Base-by-base conservation (phyloP, 2,113 vertebrate species). In the Carassius gibelio region DNA sequence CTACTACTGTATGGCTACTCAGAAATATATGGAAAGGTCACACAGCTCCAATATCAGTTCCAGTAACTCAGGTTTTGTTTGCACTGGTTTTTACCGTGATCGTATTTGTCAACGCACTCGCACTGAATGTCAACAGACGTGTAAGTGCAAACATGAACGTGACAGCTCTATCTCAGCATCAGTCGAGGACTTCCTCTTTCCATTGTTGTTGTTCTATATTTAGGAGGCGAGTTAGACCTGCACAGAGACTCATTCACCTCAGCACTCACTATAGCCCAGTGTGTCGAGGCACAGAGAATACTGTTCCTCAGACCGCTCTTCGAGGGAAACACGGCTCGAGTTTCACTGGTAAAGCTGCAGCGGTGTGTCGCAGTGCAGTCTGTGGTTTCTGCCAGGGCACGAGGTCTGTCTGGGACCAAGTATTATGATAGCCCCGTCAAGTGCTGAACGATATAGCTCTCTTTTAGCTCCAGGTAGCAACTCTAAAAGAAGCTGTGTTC, bases 141-240 rank as follows among this genome's bases (percentile, higher is more conserved):
- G 36, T 68, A 68, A 26, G 8, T 48, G 36, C 48, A 38, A 80
- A 50, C 38, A 34, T 26, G 30, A 52, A n/a, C 45, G 36, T 85
- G 83, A 76, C 45, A 78, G 77, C 84, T 69, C n/a, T 66, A 71
- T 61, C 84, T 45, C 23, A 30, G 64, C 52, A 48, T 68, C 84
- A 80, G 36, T 72, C 42, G n/a, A 26, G 34, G 9, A 66, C 84
- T 83, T 71, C 64, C 76, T 72, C 62, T 55, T 83, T 62, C 83
- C 80, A 89, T 89, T 89, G 85, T 89, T 89, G 85, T 52, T 85
- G 80, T 81, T 85, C 83, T 89, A 89, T 85, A 87, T 87, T 87
- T 85, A 89, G 86, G n/a, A 75, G 57, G 30, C 45, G 59, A 71
- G 62, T 57, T 48, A 38, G 80, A 68, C 59, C 21, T 34, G 48